A percentile compares a stretch with the other conserved stretches of the same genome.
Evolutionary conservation across 2,797 vertebrate genomes (phyloP).

Genomic region (Luscinia luscinia): DNA sequence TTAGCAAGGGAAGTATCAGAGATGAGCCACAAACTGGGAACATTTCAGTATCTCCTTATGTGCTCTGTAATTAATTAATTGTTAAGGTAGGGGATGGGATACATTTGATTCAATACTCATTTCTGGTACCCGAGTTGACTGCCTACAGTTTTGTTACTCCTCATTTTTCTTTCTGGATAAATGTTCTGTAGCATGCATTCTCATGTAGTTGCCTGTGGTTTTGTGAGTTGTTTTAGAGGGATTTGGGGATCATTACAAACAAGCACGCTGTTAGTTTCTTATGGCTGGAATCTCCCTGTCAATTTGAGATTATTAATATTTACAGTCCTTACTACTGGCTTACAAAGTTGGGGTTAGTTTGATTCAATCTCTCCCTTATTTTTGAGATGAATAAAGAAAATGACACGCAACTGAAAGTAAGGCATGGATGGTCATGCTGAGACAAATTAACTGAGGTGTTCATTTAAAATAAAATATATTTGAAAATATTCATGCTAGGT

Average conservation of each 20-base stretch:
- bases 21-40: not conserved
- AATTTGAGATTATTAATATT: not conserved
- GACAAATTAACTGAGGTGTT: not conserved
- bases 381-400: not conserved
- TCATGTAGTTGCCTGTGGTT: not conserved
- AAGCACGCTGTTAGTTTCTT: not conserved
- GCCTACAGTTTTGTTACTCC: not conserved
- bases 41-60: not conserved
- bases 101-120: not conserved
- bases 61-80: not conserved
- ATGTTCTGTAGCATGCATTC: not conserved
- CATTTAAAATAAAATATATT: not conserved
- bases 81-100: not conserved
- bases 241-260: not conserved
- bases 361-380: not conserved
- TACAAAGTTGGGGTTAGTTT: not conserved
- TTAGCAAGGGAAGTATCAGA: not conserved
- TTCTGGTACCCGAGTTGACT: not conserved
- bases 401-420: not conserved
- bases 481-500: not conserved
- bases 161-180: not conserved
- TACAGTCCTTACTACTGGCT: not conserved
- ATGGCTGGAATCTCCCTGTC: not conserved
- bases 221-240: not conserved
- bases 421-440: not conserved